Conservation (phyloP, 2,113 vertebrate genomes). For the Gallinago undulata region DNA sequence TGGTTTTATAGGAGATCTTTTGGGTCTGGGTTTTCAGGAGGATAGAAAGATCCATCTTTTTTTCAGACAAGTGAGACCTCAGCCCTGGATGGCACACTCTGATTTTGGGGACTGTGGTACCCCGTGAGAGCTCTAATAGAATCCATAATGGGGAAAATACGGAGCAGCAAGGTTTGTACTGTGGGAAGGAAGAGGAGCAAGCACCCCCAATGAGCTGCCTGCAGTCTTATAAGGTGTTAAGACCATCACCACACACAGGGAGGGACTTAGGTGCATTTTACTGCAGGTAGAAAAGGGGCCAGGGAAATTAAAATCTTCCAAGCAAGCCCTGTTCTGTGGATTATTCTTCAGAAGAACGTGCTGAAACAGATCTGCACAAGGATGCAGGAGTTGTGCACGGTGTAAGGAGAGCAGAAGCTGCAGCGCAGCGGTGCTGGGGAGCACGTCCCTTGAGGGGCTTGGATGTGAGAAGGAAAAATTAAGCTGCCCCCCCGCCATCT, state of each 20-base stretch:
- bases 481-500: background rate
- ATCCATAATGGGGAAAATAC: background rate
- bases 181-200: background rate
- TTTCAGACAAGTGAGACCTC: background rate
- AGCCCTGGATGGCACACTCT: background rate
- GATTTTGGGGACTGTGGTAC: background rate
- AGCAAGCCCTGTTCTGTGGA: background rate
- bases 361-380: background rate
- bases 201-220: background rate
- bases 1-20: background rate
- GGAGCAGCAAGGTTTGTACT: background rate
- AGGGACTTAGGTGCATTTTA: background rate
- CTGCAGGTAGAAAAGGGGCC: background rate
- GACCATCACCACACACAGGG: background rate
- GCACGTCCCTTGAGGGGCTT: background rate
- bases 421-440: fast-evolving
- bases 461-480: background rate
- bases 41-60: background rate
- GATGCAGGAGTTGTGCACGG: fast-evolving
- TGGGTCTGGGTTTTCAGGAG: background rate
- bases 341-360: background rate
- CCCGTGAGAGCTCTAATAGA: background rate
- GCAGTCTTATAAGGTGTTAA: background rate
- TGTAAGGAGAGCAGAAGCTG: background rate
- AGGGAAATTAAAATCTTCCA: background rate